A percentile compares a stretch with the other conserved stretches of the same genome.
Conservation (phyloP, 2,113 vertebrate genomes). For the Cyrtonyx montezumae region DNA sequence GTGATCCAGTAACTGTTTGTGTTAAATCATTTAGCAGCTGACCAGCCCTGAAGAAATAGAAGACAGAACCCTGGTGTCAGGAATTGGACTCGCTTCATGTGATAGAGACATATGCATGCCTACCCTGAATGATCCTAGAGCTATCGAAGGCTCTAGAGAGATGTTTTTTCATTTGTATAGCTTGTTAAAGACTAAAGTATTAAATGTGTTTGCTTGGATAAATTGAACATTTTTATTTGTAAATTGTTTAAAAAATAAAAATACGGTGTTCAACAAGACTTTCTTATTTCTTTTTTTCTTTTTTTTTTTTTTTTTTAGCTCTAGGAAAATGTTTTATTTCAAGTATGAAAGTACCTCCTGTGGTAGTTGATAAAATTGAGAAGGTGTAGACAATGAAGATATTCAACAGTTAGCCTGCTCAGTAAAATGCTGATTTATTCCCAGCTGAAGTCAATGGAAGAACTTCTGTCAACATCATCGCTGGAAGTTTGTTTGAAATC, state of each 20-base stretch:
- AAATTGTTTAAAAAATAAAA: slow-evolving; percentile 82
- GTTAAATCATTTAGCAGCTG: slow-evolving; percentile 79
- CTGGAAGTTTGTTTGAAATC: neutral
- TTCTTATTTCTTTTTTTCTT: slow-evolving; percentile 28
- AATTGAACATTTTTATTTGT: slow-evolving; percentile 77
- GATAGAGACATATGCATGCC: slow-evolving; percentile 75
- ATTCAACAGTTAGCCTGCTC: neutral
- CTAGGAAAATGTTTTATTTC: neutral
- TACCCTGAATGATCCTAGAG: slow-evolving; percentile 59
- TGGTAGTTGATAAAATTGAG: neutral
- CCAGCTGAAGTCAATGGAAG: neutral
- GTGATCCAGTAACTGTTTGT: slow-evolving; percentile 78
- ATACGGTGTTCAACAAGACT: slow-evolving; percentile 59
- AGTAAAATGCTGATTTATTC: neutral
- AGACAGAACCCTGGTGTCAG: slow-evolving; percentile 77
- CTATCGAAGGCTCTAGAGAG: slow-evolving; percentile 65
- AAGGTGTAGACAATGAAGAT: neutral
- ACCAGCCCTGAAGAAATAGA: slow-evolving; percentile 77
- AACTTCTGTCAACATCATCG: neutral
- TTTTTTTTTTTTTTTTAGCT: neutral
- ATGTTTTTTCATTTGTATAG: slow-evolving; percentile 80
- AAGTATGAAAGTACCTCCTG: neutral
- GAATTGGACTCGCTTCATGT: slow-evolving; percentile 76
- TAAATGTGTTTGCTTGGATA: slow-evolving; percentile 76
- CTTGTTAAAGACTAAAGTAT: slow-evolving; percentile 78